Evolutionary conservation across 1,140 invertebrate genomes (phyloP).

Genomic region (Penaeus indicus): DNA sequence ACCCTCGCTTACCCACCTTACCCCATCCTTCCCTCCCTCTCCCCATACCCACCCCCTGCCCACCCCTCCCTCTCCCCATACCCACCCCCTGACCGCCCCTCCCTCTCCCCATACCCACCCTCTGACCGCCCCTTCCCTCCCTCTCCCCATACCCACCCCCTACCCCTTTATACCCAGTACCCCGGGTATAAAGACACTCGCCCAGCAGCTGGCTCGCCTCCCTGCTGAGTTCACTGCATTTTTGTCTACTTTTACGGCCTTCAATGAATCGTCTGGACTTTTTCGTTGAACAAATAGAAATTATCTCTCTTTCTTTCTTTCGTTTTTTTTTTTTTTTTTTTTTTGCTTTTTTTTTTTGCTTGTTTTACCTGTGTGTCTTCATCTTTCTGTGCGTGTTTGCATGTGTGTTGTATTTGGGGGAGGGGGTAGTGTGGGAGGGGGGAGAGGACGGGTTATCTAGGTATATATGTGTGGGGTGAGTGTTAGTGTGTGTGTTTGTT

Average conservation of each 20-base stretch:
- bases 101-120: neutral
- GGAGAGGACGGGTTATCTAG: neutral
- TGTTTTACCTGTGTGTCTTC: neutral
- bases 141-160: neutral
- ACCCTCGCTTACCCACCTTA: neutral
- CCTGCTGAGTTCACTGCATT: no score
- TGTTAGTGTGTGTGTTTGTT: no score
- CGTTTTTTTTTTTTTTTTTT: neutral
- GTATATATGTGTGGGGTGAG: neutral
- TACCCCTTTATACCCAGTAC: neutral
- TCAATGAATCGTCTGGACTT: no score
- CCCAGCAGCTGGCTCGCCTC: neutral
- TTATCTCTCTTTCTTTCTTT: no score
- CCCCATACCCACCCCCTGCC: neutral
- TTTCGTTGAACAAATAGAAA: no score
- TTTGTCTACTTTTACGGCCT: no score
- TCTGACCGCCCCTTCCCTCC: neutral
- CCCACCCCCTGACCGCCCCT: neutral
- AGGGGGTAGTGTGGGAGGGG: neutral
- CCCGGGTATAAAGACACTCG: conserved; percentile 8
- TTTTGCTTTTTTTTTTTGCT: neutral
- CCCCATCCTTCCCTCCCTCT: neutral
- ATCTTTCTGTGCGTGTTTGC: neutral
- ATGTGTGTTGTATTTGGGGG: neutral
- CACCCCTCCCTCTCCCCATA: neutral